Evolutionary conservation across 2,113 vertebrate genomes (phyloP), one percentile per base, ranked within the genome.

Genomic region (Eonycteris spelaea): DNA sequence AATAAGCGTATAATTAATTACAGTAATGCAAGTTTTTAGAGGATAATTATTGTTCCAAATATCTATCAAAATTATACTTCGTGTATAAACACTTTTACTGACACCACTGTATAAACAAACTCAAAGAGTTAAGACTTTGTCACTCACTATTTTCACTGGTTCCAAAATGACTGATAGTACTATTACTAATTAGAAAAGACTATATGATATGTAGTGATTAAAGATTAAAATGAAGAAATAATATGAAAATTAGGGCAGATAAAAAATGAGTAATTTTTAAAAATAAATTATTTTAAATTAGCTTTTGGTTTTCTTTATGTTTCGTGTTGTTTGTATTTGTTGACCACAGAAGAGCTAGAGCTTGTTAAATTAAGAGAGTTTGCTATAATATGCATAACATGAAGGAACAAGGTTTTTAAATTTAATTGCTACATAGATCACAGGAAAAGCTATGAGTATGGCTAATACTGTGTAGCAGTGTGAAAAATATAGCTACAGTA

Each of bases 341-440:
- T 93, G 86, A 93, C 74, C 75, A 22, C 35, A 21, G 22, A 45
- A 48, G n/a, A 94, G n/a, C 94, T 59, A 71, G 53, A 93, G 59
- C 92, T 94, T 96, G n/a, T 86, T 94, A 96, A 94, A 89, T 87
- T 89, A 85, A 96, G n/a, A 67, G 40, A 65, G 35, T 90, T 95
- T 96, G 38, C 84, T 94, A 9, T 92, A 96, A 94, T 77, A 67
- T 78, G 75, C 22, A 73, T 80, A 90, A 75, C n/a, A 85, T 82
- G 79, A 92, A 93, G 74, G 91, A 97, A 93, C 71, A 28, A 83
- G 75, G 45, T 59, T 97, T 95, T 97, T 94, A 96, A 86, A 95
- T 92, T 88, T 97, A 97, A 97, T 97, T 98, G 90, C 95, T 75
- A 65, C 33, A 96, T 96, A 98, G 92, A 97, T 97, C 94, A 98